Evolutionary conservation across 2,888 invertebrate species (phyloP), one percentile per base, ranked within the genome.

Genomic region (Stramonita haemastoma): DNA sequence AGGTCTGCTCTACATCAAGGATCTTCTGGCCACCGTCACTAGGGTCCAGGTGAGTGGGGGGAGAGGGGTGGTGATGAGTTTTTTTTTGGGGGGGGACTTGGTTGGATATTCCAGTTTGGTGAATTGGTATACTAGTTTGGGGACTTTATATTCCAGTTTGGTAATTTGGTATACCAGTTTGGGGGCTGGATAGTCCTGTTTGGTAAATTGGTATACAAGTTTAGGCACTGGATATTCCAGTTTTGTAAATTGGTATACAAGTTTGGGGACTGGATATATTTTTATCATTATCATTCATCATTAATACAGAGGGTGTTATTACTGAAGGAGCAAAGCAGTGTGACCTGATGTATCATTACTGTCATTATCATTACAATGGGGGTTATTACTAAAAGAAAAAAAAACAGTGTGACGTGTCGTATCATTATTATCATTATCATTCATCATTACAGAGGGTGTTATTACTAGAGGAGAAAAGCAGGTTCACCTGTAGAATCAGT

Each of bases 401-500:
- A 60, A 17, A 60, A 11, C n/a, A n/a, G n/a, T n/a, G n/a, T n/a
- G n/a, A n/a, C n/a, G n/a, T n/a, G n/a, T n/a, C n/a, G n/a, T n/a
- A 60, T 60, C 60, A 60, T 56, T 26, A 79, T 26, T 81, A 46
- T 56, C 46, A 56, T 26, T 46, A 83, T n/a, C 36, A 60, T 34
- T 11, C n/a, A 66, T 22, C 26, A 70, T 87, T 89, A 0, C 88
- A 93, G 93, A 90, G 92, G 79, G 91, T 93, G 36, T 91, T 94
- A 60, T 86, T 93, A 60, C 89, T 93, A 85, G 93, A 93, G 57
- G 94, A 94, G 89, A 93, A 92, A 89, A 90, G 91, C 46, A 88
- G 90, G 0, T 34, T 90, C 17, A 85, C 90, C n/a, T 90, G 91
- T 29, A 13, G 19, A 0, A 22, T 70, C n/a, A 22, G 19, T 70